Conservation (phyloP, 2,888 invertebrate species). For the Ceraclea dissimilis region DNA sequence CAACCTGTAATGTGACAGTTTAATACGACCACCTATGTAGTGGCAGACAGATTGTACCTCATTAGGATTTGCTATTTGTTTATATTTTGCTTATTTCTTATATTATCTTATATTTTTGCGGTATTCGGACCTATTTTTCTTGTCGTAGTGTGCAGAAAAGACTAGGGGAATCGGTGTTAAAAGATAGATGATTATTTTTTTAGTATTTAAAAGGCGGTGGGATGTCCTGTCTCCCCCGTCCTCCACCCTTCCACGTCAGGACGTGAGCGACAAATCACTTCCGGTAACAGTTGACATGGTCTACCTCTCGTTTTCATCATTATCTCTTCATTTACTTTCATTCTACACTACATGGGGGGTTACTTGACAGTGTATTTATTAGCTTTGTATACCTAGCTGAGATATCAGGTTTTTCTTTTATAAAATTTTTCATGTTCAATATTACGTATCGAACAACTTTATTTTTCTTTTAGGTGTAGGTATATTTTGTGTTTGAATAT, state of each 20-base stretch:
- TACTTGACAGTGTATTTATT: neutral
- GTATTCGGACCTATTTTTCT: no score
- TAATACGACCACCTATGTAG: neutral
- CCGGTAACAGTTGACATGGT: neutral
- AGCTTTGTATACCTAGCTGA: neutral
- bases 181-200: no score
- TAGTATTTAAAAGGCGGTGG: neutral
- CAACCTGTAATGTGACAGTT: conserved; percentile 4
- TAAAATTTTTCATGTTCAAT: neutral
- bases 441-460: no score
- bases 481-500: no score
- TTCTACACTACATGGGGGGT: neutral
- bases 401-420: neutral
- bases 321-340: neutral
- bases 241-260: neutral
- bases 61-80: no score
- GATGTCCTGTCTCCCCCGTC: neutral
- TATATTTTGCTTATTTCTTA: no score
- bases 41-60: no score
- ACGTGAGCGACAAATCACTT: conserved; percentile 2
- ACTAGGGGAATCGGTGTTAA: no score
- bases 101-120: no score
- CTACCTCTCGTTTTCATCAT: neutral
- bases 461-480: no score
- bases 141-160: no score